These are phyloP conservation scores for Nyctalus aviator DNA, from an alignment of 2,797 vertebrate species.

Conservation along the genomic window DNA sequence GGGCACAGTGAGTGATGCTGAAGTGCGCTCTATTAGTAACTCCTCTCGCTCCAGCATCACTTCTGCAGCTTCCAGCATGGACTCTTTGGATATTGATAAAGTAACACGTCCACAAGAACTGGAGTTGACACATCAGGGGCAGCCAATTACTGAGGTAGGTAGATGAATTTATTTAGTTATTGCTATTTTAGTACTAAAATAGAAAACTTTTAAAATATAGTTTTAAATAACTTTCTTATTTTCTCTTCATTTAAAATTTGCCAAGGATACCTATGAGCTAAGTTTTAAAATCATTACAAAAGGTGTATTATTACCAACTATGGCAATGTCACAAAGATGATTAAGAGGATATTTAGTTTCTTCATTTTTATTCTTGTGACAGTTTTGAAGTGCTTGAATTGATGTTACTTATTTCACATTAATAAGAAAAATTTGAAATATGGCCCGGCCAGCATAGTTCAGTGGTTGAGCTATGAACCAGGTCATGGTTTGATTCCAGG, in stretches of 20 bases:
- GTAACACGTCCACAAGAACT: slow-evolving; percentile 91
- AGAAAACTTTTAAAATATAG: background rate
- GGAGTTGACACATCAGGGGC: slow-evolving; percentile 89
- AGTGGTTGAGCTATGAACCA: too few species aligned
- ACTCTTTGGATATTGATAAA: slow-evolving; percentile 95
- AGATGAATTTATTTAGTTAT: background rate
- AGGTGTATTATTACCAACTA: background rate
- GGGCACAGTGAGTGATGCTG: slow-evolving; percentile 95
- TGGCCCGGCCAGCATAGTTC: too few species aligned
- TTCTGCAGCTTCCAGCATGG: slow-evolving; percentile 97
- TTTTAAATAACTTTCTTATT: slow-evolving; percentile 23
- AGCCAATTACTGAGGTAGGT: slow-evolving; percentile 90
- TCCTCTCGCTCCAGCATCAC: slow-evolving; percentile 96
- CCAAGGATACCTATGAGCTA: slow-evolving; percentile 39
- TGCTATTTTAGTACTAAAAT: slow-evolving; percentile 35
- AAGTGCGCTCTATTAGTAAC: slow-evolving; percentile 92
- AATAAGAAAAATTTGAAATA: slow-evolving; percentile 52
- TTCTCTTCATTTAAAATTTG: slow-evolving; percentile 57
- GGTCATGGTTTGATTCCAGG: too few species aligned
- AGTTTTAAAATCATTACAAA: slow-evolving; percentile 44
- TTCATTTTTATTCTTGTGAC: slow-evolving; percentile 54
- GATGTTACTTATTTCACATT: slow-evolving; percentile 45
- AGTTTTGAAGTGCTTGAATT: slow-evolving; percentile 61
- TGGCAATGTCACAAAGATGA: background rate
- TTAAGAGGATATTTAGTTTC: slow-evolving; percentile 29